These are phyloP conservation scores for Bostrychus sinensis DNA, from an alignment of 2,113 vertebrate genomes.

Conservation along the genomic window DNA sequence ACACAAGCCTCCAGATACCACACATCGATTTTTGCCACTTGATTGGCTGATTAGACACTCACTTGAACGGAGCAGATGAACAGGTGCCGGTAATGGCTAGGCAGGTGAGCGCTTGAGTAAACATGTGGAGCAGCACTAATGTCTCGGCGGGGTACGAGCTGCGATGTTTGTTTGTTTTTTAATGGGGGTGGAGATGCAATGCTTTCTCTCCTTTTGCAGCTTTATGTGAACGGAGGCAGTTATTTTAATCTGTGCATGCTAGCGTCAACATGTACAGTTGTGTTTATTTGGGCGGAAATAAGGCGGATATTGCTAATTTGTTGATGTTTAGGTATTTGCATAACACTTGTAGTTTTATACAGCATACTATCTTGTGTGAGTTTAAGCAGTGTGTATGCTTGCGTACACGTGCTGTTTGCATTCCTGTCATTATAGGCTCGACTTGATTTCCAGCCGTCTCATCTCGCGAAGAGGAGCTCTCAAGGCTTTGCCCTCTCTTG, in stretches of 20 bases:
- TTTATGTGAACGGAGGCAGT: constrained; percentile 9
- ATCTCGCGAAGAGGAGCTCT: constrained; percentile 43
- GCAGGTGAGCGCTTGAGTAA: too few relatives aligned
- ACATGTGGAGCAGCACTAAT: too few relatives aligned
- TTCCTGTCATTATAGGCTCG: constrained; percentile 1
- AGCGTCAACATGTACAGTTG: constrained; percentile 13
- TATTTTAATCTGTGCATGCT: constrained; percentile 19
- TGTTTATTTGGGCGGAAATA: constrained; percentile 49
- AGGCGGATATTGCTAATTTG: constrained; percentile 35
- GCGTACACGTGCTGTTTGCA: constrained; percentile 3
- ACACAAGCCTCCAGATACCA: neutral
- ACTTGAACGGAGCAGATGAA: neutral
- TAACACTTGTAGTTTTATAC: constrained; percentile 22
- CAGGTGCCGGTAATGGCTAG: too few relatives aligned
- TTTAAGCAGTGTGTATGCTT: neutral
- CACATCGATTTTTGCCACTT: neutral
- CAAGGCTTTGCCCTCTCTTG: constrained; percentile 35
- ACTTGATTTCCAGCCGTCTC: constrained; percentile 28
- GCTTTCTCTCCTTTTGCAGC: neutral
- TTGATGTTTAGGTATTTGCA: constrained; percentile 23
- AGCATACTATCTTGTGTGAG: too few relatives aligned
- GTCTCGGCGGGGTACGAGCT: neutral
- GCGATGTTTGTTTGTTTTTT: neutral
- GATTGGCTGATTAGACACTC: neutral
- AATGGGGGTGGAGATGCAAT: too few relatives aligned